A percentile compares a stretch with the other conserved stretches of the same genome.
Evolutionary conservation across 2,888 invertebrate species (phyloP).

Genomic region (Vesta saturnalis): DNA sequence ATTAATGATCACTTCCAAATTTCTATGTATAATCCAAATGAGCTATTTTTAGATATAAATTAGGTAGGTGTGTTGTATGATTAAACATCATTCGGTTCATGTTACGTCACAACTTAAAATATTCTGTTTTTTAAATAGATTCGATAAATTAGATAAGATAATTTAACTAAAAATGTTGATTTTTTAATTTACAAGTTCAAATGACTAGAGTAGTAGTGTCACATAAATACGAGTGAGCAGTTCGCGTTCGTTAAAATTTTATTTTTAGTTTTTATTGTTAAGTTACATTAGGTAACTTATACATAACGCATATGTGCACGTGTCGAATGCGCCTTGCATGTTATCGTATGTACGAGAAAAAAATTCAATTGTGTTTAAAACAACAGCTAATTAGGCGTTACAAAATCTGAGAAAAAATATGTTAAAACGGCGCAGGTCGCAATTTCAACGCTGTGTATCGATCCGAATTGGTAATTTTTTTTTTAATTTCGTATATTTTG

Average conservation of each 20-base stretch:
- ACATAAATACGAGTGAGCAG: not conserved
- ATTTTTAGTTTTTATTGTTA: constrained; percentile 24
- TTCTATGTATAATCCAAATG: no score
- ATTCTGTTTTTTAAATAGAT: not conserved
- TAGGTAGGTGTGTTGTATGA: no score
- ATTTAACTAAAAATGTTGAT: not conserved
- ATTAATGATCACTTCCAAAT: no score
- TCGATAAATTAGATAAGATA: not conserved
- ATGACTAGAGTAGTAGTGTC: not conserved
- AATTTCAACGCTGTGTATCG: constrained; percentile 55
- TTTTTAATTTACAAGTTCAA: not conserved
- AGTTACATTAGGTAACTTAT: constrained; percentile 24
- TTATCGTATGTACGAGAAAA: not conserved
- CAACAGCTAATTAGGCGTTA: not conserved
- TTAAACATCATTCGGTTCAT: no score
- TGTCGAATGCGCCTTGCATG: not conserved
- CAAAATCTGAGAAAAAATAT: constrained; percentile 20
- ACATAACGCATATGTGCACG: not conserved
- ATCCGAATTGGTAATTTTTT: constrained; percentile 54
- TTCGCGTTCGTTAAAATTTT: constrained; percentile 23
- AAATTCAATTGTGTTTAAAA: not conserved
- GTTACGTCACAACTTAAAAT: no score
- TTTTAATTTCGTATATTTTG: not conserved
- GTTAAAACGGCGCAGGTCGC: constrained; percentile 47
- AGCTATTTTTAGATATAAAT: no score